phyloP scores from a whole-genome alignment of 1,140 invertebrate species.

The Akabosia matsudoensis region DNA sequence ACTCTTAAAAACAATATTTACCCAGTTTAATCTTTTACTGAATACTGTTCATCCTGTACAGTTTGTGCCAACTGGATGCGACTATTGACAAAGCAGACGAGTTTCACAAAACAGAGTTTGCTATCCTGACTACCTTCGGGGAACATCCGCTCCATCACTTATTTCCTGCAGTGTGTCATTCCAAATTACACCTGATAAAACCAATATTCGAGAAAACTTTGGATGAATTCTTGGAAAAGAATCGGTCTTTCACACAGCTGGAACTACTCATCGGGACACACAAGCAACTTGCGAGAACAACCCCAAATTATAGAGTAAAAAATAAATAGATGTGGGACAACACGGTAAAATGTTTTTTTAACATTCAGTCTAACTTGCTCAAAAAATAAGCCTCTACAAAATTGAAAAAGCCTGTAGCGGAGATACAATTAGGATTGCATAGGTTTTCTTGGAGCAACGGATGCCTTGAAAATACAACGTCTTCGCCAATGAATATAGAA shows the following conservation, averaged over 20 bases:
- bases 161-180: constrained; percentile 77
- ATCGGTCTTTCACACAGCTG: constrained; percentile 54
- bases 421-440: too few species aligned
- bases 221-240: constrained; percentile 63
- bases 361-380: neutral
- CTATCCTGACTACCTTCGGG: constrained; percentile 69
- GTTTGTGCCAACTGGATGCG: constrained; percentile 65
- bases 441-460: too few species aligned
- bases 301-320: constrained; percentile 50
- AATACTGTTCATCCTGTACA: constrained; percentile 49
- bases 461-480: too few species aligned
- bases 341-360: neutral
- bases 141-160: constrained; percentile 76
- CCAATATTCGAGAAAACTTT: constrained; percentile 65
- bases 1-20: too few species aligned
- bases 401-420: too few species aligned
- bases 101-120: constrained; percentile 56
- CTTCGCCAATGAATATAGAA: too few species aligned
- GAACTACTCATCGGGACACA: constrained; percentile 67
- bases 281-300: constrained; percentile 60
- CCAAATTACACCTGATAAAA: constrained; percentile 62
- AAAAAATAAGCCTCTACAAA: too few species aligned
- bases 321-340: neutral
- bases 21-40: too few species aligned
- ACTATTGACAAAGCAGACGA: constrained; percentile 61